These are phyloP conservation scores for Ceriagrion tenellum DNA, from an alignment of 2,888 invertebrate species.

Conservation along the genomic window DNA sequence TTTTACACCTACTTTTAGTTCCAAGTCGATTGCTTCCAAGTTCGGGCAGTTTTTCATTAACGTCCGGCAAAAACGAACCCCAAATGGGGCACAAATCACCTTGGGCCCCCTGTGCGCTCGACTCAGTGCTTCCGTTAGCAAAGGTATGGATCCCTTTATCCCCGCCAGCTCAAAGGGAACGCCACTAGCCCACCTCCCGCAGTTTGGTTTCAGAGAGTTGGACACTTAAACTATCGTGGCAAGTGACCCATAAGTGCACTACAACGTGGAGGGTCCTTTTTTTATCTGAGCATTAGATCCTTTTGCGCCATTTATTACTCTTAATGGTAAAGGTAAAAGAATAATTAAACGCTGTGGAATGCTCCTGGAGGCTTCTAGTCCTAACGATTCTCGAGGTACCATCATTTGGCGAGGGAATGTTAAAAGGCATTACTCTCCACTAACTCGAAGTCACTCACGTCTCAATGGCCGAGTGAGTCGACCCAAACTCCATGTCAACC, in stretches of 20 bases:
- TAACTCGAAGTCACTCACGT: background rate
- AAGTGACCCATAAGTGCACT: background rate
- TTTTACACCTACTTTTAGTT: background rate
- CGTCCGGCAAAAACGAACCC: background rate
- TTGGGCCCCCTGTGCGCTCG: background rate
- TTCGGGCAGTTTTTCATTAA: constrained; percentile 13
- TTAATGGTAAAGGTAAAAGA: background rate
- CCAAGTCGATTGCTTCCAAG: background rate
- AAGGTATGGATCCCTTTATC: background rate
- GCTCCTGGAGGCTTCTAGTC: background rate
- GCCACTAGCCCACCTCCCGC: background rate
- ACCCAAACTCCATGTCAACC: too few relatives aligned
- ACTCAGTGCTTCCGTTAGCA: background rate
- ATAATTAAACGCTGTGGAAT: background rate
- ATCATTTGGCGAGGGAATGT: background rate
- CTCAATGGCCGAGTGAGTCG: background rate
- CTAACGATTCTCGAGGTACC: background rate
- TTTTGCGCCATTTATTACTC: background rate
- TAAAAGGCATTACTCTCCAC: background rate
- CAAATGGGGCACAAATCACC: background rate
- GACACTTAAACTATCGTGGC: background rate
- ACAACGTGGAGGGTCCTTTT: background rate
- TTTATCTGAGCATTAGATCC: background rate
- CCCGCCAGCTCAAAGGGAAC: background rate
- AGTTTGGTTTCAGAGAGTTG: background rate